phyloP scores from a whole-genome alignment of 2,888 invertebrate species.

The Ariolimax columbianus region DNA sequence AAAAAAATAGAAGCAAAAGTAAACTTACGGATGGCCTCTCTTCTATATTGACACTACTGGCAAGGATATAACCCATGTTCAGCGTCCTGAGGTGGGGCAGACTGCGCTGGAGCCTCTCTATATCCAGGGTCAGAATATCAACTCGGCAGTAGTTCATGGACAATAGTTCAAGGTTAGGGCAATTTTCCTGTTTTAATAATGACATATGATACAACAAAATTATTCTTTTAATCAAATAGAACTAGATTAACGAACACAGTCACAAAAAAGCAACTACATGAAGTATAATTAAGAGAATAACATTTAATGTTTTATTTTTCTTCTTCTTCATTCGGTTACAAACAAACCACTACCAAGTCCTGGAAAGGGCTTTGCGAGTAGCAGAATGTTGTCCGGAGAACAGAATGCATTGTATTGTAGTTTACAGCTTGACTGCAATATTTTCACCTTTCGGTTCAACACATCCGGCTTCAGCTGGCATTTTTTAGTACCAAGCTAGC shows the following conservation, averaged over 20 bases:
- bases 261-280: too few species aligned
- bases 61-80: slow-evolving; percentile 45
- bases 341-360: too few species aligned
- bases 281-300: too few species aligned
- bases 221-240: background rate
- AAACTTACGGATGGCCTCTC: slow-evolving; percentile 37
- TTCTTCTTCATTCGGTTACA: too few species aligned
- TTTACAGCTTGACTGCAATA: too few species aligned
- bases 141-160: slow-evolving; percentile 43
- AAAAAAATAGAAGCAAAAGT: background rate
- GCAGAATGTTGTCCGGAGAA: too few species aligned
- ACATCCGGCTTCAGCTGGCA: too few species aligned
- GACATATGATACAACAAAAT: background rate
- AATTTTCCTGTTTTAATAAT: slow-evolving; percentile 27
- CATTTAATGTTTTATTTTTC: too few species aligned
- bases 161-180: slow-evolving; percentile 41
- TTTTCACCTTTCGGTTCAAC: too few species aligned
- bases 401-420: too few species aligned
- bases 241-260: background rate
- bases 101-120: slow-evolving; percentile 37
- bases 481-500: too few species aligned
- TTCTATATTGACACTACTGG: slow-evolving; percentile 38
- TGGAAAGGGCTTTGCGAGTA: too few species aligned
- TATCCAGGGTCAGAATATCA: slow-evolving; percentile 43
- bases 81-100: slow-evolving; percentile 41